Percentiles rank a stretch among this genome's conserved stretches.
Conservation (phyloP, 2,113 vertebrate genomes). For the Amphiprion percula region DNA sequence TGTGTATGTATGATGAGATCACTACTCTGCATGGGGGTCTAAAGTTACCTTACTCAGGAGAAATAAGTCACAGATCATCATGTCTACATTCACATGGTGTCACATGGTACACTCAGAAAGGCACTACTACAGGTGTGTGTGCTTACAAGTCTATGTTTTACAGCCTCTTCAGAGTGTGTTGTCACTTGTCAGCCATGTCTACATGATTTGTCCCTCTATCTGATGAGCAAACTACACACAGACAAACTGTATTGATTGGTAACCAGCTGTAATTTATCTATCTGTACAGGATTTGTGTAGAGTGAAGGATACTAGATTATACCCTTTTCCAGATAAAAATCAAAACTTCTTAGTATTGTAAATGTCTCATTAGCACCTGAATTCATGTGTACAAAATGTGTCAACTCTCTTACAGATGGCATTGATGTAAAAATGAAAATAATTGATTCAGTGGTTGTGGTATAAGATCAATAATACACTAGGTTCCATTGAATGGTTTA, state of each 20-base stretch:
- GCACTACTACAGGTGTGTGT: background rate
- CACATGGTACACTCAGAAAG: background rate
- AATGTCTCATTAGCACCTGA: background rate
- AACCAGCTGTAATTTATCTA: conserved; percentile 56
- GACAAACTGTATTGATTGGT: conserved; percentile 47
- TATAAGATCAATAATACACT: background rate
- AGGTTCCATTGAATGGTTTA: background rate
- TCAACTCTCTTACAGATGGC: background rate
- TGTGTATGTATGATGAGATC: background rate
- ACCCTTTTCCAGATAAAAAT: conserved; percentile 2
- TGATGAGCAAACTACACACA: conserved; percentile 1
- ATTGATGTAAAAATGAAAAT: background rate
- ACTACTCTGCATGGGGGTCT: background rate
- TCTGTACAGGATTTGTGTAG: conserved; percentile 50
- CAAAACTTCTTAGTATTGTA: conserved; percentile 2
- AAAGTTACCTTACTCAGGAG: background rate
- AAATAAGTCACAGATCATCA: background rate
- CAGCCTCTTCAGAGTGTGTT: background rate
- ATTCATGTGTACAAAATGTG: background rate
- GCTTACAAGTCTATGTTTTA: background rate
- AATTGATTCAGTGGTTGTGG: background rate
- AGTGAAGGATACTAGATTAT: conserved; percentile 10
- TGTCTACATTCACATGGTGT: background rate
- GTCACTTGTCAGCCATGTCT: background rate
- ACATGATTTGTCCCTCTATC: background rate